These are phyloP conservation scores for Labeo catla DNA, from an alignment of 2,113 vertebrate genomes.

Conservation along the genomic window DNA sequence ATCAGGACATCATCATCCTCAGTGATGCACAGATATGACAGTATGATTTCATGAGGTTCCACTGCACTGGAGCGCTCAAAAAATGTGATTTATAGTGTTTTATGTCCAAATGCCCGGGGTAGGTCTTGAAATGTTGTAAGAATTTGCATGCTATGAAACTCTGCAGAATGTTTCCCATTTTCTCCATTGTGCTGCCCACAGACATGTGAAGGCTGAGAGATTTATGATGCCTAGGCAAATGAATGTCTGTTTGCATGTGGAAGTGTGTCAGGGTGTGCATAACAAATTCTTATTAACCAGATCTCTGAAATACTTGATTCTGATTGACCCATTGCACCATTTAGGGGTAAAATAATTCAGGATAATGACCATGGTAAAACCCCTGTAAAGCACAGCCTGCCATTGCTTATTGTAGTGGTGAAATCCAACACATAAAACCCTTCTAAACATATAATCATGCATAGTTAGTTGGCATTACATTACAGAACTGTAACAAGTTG, in stretches of 20 bases:
- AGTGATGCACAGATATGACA: background rate
- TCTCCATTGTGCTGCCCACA: background rate
- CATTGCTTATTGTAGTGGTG: background rate
- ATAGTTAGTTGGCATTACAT: conserved; percentile 2
- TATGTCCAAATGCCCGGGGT: background rate
- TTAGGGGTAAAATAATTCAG: background rate
- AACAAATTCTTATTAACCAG: background rate
- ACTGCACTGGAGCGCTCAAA: background rate
- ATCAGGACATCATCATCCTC: background rate
- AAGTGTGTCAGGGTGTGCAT: background rate
- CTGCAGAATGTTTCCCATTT: background rate
- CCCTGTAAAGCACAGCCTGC: background rate
- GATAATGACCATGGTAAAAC: background rate
- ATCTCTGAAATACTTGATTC: background rate
- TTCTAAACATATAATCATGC: background rate
- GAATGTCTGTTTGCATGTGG: background rate
- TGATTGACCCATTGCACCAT: background rate
- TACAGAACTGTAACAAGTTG: background rate
- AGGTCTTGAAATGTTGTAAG: background rate
- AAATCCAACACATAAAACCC: background rate
- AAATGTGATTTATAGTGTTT: background rate
- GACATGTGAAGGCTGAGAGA: background rate
- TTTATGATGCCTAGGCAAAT: background rate
- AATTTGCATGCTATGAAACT: background rate
- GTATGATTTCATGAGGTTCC: background rate